Base-by-base conservation (phyloP, 2,113 vertebrate species). In the Alosa alosa region DNA sequence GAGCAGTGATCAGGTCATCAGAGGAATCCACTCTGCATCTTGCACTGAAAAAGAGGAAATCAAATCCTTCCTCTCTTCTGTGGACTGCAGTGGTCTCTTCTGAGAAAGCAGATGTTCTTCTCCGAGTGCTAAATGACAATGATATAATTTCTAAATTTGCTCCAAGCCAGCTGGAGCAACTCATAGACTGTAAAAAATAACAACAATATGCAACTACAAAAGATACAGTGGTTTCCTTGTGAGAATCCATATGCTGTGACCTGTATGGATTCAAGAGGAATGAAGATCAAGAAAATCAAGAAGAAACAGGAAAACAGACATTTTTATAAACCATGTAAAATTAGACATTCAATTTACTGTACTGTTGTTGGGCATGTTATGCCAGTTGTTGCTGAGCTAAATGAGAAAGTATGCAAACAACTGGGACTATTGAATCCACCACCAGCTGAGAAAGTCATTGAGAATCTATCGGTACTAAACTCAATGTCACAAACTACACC, bases 281-380 rank as follows among this genome's bases (percentile, higher is more conserved):
- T 1, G 41, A 44, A 44, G 41, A 44, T 47, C 46, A 83, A 50
- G 57, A 68, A 78, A 20, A 20, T 72, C 22, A 86, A 46, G 17
- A 68, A 6, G 55, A 82, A 45, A 84, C 46, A 55, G 60, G 22
- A 87, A 83, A 78, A 81, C 47, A 85, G 20, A 9, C 22, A 84
- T 87, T 92, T 96, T 52, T 93, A 93, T 82, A 89, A 93, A 39
- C 95, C 93, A 0, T 11, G 25, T 82, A 91, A 94, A 86, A 90
- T 96, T 55, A 89, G 94, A 46, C 91, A 94, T 78, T 87, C 85
- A 11, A 85, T 82, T 41, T 96, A 93, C 81, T 46, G 89, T 13
- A 49, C 92, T 82, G 92, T 97, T 88, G 95, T 96, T 68, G 96
- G 94, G 4, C 87, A 94, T 89, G 94, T 93, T 17, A 96, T 96